Evolutionary conservation across 2,888 invertebrate genomes (phyloP).

Genomic region (Odontomyia ornata): DNA sequence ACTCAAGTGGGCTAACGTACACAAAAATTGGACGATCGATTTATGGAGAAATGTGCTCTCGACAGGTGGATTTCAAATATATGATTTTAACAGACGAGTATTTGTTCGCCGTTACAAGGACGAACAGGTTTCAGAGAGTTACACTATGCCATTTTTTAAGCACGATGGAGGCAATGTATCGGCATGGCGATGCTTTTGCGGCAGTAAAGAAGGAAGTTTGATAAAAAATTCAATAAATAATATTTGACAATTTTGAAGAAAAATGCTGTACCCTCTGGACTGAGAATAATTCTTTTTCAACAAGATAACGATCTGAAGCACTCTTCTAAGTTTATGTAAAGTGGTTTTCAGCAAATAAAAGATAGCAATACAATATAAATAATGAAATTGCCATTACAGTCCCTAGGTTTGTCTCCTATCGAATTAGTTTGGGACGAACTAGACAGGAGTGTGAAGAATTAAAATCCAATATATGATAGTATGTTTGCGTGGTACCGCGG

Average conservation of each 20-base stretch:
- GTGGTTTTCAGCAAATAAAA: background rate
- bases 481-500: no score
- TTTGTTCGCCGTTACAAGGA: background rate
- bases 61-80: background rate
- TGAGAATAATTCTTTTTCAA: background rate
- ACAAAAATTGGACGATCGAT: background rate
- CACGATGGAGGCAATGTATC: background rate
- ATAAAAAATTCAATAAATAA: background rate
- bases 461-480: no score
- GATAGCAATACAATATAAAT: no score
- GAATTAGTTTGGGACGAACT: no score
- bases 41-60: background rate
- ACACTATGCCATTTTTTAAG: background rate
- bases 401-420: no score
- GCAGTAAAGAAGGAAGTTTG: background rate
- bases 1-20: no score
- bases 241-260: background rate
- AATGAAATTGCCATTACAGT: no score
- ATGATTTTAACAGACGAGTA: background rate
- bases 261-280: background rate
- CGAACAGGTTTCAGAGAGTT: background rate
- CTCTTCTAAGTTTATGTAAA: background rate
- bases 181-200: background rate
- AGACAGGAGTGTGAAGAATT: no score
- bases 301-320: background rate